A percentile compares a stretch with the other conserved stretches of the same genome.
Evolutionary conservation across 2,797 vertebrate genomes (phyloP).

Genomic region (Sarcoramphus papa): DNA sequence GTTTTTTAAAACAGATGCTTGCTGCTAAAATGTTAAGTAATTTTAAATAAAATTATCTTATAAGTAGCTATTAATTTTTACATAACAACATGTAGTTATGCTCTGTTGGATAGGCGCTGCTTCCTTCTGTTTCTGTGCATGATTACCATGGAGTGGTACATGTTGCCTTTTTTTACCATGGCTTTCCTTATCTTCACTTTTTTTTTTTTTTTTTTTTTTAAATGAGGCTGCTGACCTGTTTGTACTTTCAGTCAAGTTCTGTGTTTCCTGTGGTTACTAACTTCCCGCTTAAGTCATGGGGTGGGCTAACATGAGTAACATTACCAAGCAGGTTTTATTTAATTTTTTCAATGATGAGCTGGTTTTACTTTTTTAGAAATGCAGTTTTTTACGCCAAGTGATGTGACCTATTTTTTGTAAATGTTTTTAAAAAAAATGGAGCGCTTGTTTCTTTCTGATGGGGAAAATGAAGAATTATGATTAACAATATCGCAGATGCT

Average conservation of each 20-base stretch:
- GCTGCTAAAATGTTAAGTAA: not conserved
- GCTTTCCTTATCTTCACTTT: not conserved
- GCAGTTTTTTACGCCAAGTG: not conserved
- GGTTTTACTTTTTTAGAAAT: not conserved
- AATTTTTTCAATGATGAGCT: not conserved
- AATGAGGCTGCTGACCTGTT: not conserved
- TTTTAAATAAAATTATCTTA: not conserved
- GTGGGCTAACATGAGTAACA: not conserved
- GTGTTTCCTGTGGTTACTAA: not conserved
- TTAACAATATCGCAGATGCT: not conserved
- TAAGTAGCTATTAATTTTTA: not conserved
- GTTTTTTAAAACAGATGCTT: not conserved
- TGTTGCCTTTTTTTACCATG: not conserved
- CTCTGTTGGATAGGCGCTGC: not conserved
- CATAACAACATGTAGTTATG: not conserved
- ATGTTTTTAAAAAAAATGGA: not conserved
- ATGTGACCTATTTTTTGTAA: not conserved
- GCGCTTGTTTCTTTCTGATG: not conserved
- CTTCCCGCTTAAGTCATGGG: not conserved
- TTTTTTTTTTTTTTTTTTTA: not conserved
- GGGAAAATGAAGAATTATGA: not conserved
- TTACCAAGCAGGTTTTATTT: not conserved
- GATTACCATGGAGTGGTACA: not conserved
- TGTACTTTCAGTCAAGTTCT: not conserved
- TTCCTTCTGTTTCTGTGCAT: not conserved